Base-by-base conservation (phyloP, 2,797 vertebrate species). In the Enteromius afrohamiltoni region DNA sequence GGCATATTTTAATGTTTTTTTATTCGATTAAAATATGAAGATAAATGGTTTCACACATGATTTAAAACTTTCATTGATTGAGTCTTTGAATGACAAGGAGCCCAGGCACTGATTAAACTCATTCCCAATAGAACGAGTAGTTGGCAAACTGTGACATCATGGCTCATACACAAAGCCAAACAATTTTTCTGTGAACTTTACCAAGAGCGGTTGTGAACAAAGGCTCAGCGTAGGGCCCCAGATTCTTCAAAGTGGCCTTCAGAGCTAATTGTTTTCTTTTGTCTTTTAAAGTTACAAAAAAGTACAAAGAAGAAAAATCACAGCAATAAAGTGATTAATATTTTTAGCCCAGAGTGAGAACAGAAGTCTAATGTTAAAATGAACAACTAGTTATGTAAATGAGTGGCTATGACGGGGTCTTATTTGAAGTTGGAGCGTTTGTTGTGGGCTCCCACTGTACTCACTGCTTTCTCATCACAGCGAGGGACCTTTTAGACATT, bases 401-500 rank as follows among this genome's bases (percentile, higher is more conserved):
- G 84, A 93, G 90, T 73, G 76, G 86, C 91, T 92, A 85, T 89
- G 91, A 92, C 86, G 87, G 85, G 87, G 89, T 91, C 92, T 91
- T 91, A 92, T 94, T 92, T 93, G 91, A 93, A 94, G 91, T 90
- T 85, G 85, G 91, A 91, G 89, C 92, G 92, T 94, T 95, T 95
- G 93, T 94, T 94, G 92, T 93, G 91, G 88, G 91, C 91, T 91
- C 88, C 90, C 86, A 93, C 91, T 92, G 90, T 91, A 93, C 90
- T 91, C 89, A 93, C 91, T 92, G 91, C 92, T 93, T 94, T 93
- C 49, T 91, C 90, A 91, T 91, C 90, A 92, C 93, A 93, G 91
- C 91, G 74, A 93, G 93, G 92, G 92, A 93, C 92, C 92, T 93
- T 95, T 94, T 93, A 94, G 91, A 92, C 91, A 88, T 94, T 94